Base-by-base conservation (phyloP, 2,888 invertebrate genomes). In the Clitarchus hookeri region DNA sequence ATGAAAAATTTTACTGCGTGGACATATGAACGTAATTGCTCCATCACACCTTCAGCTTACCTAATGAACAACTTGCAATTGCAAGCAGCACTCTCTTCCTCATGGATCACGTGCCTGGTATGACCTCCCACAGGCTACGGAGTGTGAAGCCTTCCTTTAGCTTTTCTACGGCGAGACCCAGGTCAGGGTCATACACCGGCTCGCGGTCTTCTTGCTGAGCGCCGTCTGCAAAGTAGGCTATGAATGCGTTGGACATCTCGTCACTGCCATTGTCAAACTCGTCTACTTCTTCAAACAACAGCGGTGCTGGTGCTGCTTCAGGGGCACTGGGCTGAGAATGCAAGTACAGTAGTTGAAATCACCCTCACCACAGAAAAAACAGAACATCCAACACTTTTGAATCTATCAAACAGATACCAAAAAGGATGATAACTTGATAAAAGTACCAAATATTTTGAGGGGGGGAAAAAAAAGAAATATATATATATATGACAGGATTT, bases 121-220 rank as follows among this genome's bases (percentile, higher is more conserved):
- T 86, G 27, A 99, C 97, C 93, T 98, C 97, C 97, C 99, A 99
- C 9, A 99, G 92, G 89, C 96, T 96, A 90, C 96, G 95, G 86
- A 99, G 92, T 0, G 97, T 97, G 90, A 96, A 98, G 2, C 98
- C 98, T 90, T 98, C 97, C 89, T 96, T 96, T 82, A 98, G 93
- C 88, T 96, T 96, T 91, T 99, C 99, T 89, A 98, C 95, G 6
- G 99, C 98, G 84, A 99, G 93, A 0, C 99, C 99, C 91, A 97
- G 93, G 90, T 97, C 96, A 19, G 94, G 94, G 84, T 94, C 94
- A 90, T 94, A 95, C 0, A 95, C 93, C 0, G 95, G 94, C 4
- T 90, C 89, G 85, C 93, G 92, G 85, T 92, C 92, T 16, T 65
- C 13, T 23, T 65, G 13, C 86, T 92, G 92, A 85, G 93, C 92